Evolutionary conservation across 2,888 invertebrate species (phyloP).

Genomic region (Lithophane ornitopus): DNA sequence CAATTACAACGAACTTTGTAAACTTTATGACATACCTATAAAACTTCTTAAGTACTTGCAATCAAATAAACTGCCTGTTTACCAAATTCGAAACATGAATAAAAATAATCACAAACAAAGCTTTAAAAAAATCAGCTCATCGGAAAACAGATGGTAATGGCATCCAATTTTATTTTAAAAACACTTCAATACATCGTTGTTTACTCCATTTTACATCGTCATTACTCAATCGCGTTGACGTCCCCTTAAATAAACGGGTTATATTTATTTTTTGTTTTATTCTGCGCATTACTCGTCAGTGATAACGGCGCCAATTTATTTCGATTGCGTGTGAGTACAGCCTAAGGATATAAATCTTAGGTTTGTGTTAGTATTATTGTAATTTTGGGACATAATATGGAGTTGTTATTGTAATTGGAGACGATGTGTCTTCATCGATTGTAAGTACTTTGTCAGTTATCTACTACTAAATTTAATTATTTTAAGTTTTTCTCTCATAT

Average conservation of each 20-base stretch:
- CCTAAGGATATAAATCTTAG: constrained; percentile 37
- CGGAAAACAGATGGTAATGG: constrained; percentile 15
- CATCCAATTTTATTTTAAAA: constrained; percentile 28
- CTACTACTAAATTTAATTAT: background rate
- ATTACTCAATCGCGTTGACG: constrained; percentile 46
- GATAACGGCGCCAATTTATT: constrained; percentile 50
- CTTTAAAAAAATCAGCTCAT: constrained; percentile 9
- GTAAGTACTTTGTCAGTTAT: background rate
- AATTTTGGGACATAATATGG: constrained; percentile 3
- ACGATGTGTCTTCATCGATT: constrained; percentile 9
- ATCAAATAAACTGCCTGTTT: too few relatives aligned
- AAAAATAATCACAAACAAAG: background rate
- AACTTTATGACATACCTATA: background rate
- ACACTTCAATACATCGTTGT: constrained; percentile 38
- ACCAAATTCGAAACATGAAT: background rate
- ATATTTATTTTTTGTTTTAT: constrained; percentile 40
- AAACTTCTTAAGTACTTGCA: background rate
- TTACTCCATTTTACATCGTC: constrained; percentile 34
- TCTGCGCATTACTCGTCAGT: constrained; percentile 20
- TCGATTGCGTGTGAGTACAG: constrained; percentile 32
- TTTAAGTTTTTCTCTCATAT: background rate
- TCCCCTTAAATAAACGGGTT: constrained; percentile 46
- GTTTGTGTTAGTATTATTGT: constrained; percentile 25
- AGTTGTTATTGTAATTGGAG: constrained; percentile 26
- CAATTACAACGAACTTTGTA: background rate